Conservation (phyloP, 1,140 invertebrate genomes). For the Drosophila takahashii region DNA sequence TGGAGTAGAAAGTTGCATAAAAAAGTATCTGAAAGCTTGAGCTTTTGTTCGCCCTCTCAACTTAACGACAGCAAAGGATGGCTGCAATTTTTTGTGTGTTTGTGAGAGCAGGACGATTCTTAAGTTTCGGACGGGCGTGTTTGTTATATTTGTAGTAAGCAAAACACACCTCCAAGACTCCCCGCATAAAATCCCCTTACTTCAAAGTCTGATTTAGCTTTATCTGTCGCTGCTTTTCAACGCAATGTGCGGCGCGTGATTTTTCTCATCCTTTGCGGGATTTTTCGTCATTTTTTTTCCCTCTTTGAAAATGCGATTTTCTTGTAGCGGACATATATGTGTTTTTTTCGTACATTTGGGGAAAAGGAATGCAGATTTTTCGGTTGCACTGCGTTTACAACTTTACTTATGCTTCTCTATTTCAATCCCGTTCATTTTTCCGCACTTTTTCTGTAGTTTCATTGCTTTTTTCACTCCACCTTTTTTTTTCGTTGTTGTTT, state of each 20-base stretch:
- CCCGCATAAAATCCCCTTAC: not conserved
- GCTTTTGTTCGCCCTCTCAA: slow-evolving; percentile 72
- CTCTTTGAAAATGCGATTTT: slow-evolving; percentile 70
- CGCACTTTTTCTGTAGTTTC: slow-evolving; percentile 4
- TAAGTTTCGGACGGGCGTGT: slow-evolving; percentile 28
- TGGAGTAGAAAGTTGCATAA: slow-evolving; percentile 17
- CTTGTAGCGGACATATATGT: slow-evolving; percentile 54
- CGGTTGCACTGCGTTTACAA: slow-evolving; percentile 57
- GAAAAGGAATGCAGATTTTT: slow-evolving; percentile 44
- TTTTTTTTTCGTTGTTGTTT: slow-evolving; percentile 21
- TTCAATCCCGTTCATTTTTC: slow-evolving; percentile 12
- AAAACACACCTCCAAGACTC: slow-evolving; percentile 10
- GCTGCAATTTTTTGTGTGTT: slow-evolving; percentile 2
- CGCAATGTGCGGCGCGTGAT: slow-evolving; percentile 37
- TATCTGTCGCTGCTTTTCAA: slow-evolving; percentile 59
- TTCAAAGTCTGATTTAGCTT: slow-evolving; percentile 19
- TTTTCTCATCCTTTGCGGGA: slow-evolving; percentile 21
- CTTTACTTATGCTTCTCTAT: slow-evolving; percentile 54
- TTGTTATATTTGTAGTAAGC: slow-evolving; percentile 72
- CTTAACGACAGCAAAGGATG: slow-evolving; percentile 50
- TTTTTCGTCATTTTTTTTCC: slow-evolving; percentile 12
- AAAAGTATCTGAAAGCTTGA: slow-evolving; percentile 66
- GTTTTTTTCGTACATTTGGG: slow-evolving; percentile 1
- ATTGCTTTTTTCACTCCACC: slow-evolving; percentile 2
- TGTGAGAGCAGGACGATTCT: not conserved